Base-by-base conservation (phyloP, 2,888 invertebrate species). In the Ypsolopha scabrella region DNA sequence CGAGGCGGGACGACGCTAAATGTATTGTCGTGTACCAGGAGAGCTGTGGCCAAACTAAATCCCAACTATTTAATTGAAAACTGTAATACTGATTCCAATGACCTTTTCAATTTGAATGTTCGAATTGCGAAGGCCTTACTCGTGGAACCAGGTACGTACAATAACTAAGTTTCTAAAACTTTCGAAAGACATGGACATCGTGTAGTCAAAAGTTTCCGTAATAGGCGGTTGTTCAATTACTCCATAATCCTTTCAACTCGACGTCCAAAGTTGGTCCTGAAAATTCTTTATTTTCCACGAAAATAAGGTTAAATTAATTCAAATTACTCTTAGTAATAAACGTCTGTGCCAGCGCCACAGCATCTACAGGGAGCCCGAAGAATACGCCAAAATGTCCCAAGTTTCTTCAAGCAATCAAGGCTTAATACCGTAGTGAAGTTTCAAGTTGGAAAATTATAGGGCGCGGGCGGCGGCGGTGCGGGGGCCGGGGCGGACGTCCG, bases 371-470 rank as follows among this genome's bases (percentile, higher is more conserved):
- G 85, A 85, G 78, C 74, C 65, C 70, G 77, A 85, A 85, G 85
- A 85, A 85, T 82, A 83, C 81, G 77, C 79, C 77, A 77, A 80
- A 86, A 86, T 85, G 85, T 83, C 77, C 81, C 81, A 86, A 86
- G 79, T 86, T 86, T 86, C 81, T 83, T 80, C 75, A 77, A 85
- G 86, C 85, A 86, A 86, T 86, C 86, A 85, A 79, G 83, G 80
- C 86, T 86, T 86, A 85, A 85, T 83, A 83, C 79, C 81, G 85
- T 82, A 80, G 77, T 85, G 85, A 82, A 83, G 86, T 85, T 85
- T 80, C 80, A 75, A 85, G 77, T 85, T 86, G 80, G 83, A 79
- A 83, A 86, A 86, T 86, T 86, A 86, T 85, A 82, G 82, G 83
- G 73, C 72, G 73, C 68, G 70, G 73, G 69, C 66, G 61, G 72